Conservation (phyloP, 2,888 invertebrate genomes). For the Magallana nippona region DNA sequence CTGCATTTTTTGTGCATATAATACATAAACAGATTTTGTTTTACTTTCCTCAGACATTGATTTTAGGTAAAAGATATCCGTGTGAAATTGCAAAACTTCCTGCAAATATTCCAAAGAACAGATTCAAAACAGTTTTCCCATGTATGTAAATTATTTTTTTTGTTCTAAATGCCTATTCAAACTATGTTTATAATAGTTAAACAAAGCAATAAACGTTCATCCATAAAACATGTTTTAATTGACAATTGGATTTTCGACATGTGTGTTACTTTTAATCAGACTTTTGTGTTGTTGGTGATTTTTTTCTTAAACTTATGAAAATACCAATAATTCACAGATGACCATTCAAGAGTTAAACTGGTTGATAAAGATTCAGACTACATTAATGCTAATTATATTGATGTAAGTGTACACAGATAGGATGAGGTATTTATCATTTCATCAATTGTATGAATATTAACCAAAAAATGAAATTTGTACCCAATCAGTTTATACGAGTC, state of each 20-base stretch:
- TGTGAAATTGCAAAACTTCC: not conserved
- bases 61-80: not conserved
- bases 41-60: not conserved
- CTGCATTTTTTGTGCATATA: too few relatives aligned
- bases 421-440: not conserved
- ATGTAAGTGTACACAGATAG: not conserved
- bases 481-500: too few relatives aligned
- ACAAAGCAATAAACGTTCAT: too few relatives aligned
- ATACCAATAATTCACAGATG: too few relatives aligned
- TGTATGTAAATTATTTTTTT: not conserved
- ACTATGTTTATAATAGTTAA: too few relatives aligned
- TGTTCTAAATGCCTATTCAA: too few relatives aligned
- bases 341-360: not conserved
- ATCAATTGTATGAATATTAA: not conserved
- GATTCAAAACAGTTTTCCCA: not conserved
- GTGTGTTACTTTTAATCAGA: too few relatives aligned
- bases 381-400: not conserved
- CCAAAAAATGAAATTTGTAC: not conserved
- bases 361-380: not conserved
- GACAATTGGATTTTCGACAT: too few relatives aligned
- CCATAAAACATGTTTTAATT: too few relatives aligned
- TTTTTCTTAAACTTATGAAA: too few relatives aligned
- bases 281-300: too few relatives aligned
- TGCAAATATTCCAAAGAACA: not conserved
- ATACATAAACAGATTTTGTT: too few relatives aligned